Conservation (phyloP, 2,888 invertebrate genomes). For the Trissolcus brochymenae region DNA sequence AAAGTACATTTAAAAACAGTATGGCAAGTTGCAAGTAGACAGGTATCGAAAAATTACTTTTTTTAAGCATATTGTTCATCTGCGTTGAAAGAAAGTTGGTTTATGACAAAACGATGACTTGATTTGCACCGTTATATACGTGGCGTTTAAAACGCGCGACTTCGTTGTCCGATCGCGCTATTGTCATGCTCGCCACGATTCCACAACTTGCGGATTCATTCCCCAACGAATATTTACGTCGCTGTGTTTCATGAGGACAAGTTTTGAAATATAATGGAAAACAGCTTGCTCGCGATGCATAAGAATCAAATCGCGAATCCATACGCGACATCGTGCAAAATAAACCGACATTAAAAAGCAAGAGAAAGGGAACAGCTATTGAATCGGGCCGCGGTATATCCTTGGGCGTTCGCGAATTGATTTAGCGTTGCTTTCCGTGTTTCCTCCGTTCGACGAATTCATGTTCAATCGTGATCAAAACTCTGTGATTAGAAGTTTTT, state of each 20-base stretch:
- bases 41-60: no score
- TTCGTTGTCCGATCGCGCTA: conserved; percentile 29
- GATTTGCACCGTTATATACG: conserved; percentile 27
- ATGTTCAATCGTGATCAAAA: not conserved
- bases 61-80: not conserved
- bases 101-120: conserved; percentile 14
- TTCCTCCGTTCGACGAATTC: not conserved
- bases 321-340: conserved; percentile 1
- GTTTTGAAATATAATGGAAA: conserved; percentile 52
- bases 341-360: conserved; percentile 1
- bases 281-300: conserved; percentile 31
- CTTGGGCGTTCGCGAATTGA: conserved; percentile 8
- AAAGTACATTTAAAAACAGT: no score
- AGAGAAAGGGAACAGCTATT: conserved; percentile 31
- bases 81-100: no score
- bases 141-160: conserved; percentile 20
- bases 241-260: conserved; percentile 30
- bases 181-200: conserved; percentile 51
- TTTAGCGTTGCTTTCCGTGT: not conserved
- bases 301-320: conserved; percentile 19
- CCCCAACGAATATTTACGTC: conserved; percentile 40
- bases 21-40: no score
- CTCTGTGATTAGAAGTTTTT: not conserved
- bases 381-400: conserved; percentile 13
- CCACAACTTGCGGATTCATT: conserved; percentile 45